Evolutionary conservation across 2,113 vertebrate genomes (phyloP).

Genomic region (Ploceus nigricollis): DNA sequence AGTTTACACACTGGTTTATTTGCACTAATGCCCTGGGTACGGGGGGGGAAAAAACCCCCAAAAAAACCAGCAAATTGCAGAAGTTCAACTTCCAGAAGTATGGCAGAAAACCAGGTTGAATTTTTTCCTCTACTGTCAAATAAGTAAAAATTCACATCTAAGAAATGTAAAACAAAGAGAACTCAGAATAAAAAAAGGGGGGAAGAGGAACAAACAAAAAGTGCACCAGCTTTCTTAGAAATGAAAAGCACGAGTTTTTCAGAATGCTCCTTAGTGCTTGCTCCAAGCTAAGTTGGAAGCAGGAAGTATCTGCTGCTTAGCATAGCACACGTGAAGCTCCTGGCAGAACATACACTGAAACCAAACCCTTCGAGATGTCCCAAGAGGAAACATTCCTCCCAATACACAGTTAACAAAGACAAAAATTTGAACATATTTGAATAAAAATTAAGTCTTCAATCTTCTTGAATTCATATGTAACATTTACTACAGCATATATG

Average conservation of each 20-base stretch:
- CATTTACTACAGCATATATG: background rate
- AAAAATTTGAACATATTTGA: background rate
- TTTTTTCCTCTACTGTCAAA: background rate
- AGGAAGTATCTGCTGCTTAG: background rate
- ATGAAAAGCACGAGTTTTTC: background rate
- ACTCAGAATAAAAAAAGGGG: accelerated
- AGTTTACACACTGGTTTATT: background rate
- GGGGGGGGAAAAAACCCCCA: accelerated
- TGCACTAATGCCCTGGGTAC: background rate
- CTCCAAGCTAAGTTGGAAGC: background rate
- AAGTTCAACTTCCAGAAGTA: background rate
- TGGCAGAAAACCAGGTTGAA: background rate
- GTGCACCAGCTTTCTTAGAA: background rate
- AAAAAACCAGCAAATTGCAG: background rate
- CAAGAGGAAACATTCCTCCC: background rate
- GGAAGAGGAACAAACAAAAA: background rate
- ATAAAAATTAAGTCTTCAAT: background rate
- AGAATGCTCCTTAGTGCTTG: background rate
- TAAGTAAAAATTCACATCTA: background rate
- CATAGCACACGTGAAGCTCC: background rate
- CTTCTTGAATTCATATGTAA: background rate
- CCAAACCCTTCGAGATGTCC: background rate
- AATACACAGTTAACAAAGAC: background rate
- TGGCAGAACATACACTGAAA: background rate
- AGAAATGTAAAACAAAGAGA: background rate